Conservation (phyloP, 2,113 vertebrate species). For the Corythaeola cristata region DNA sequence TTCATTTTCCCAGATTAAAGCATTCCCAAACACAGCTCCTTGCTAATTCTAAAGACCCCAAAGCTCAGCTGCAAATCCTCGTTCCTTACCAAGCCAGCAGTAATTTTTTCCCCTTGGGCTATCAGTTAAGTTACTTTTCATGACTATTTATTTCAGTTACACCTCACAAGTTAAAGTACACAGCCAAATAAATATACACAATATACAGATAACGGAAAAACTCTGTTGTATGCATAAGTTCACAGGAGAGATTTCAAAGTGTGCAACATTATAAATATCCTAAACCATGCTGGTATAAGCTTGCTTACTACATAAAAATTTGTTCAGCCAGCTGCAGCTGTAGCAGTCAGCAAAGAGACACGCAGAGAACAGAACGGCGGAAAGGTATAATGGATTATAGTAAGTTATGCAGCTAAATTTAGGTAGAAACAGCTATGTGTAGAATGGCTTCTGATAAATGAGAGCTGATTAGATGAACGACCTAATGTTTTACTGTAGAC, state of each 20-base stretch:
- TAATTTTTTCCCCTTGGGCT: rapidly evolving
- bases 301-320: background rate
- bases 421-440: background rate
- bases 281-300: background rate
- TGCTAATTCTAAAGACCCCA: background rate
- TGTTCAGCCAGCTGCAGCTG: background rate
- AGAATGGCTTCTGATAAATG: background rate
- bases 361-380: background rate
- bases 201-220: background rate
- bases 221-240: background rate
- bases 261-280: background rate
- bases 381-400: background rate
- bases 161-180: background rate
- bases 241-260: background rate
- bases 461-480: background rate
- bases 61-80: background rate
- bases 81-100: background rate
- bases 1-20: background rate
- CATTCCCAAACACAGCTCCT: background rate
- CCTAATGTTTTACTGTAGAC: background rate
- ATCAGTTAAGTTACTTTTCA: background rate
- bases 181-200: background rate
- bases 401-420: background rate
- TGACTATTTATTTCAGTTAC: background rate
- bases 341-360: background rate